Evolutionary conservation across 1,140 invertebrate species (phyloP).

Genomic region (Coenobita brevimanus): DNA sequence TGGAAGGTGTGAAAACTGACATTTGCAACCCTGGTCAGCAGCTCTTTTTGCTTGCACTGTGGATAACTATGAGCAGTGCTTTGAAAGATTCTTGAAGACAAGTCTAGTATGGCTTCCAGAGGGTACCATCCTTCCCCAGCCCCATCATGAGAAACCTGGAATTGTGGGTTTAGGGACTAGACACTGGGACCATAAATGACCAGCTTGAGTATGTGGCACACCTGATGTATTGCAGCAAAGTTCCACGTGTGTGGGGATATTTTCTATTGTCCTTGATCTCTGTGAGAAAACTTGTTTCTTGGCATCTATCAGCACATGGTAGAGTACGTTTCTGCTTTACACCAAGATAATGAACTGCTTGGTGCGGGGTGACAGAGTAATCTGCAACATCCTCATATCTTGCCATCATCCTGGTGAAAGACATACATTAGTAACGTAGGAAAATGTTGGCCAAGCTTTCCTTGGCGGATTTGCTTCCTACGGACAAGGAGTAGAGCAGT

Average conservation of each 20-base stretch:
- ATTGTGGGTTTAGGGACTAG: background rate
- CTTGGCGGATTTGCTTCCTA: too few relatives aligned
- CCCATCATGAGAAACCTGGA: background rate
- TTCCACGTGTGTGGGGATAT: background rate
- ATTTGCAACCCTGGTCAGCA: background rate
- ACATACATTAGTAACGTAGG: too few relatives aligned
- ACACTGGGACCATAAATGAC: background rate
- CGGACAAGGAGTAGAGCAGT: too few relatives aligned
- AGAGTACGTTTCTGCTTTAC: too few relatives aligned
- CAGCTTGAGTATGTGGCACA: background rate
- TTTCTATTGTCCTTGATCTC: background rate
- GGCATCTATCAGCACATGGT: background rate
- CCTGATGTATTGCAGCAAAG: too few relatives aligned
- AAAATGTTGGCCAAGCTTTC: too few relatives aligned
- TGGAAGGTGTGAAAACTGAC: background rate
- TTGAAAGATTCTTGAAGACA: background rate
- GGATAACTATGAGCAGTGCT: background rate
- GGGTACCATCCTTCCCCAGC: background rate
- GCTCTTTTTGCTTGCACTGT: background rate
- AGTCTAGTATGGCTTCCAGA: background rate
- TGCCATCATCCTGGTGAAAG: too few relatives aligned
- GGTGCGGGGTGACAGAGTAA: too few relatives aligned
- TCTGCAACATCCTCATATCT: too few relatives aligned
- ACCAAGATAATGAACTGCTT: too few relatives aligned
- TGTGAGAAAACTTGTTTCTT: background rate